A percentile compares a stretch with the other conserved stretches of the same genome.
Conservation (phyloP, 2,113 vertebrate species). For the Noctilio leporinus region DNA sequence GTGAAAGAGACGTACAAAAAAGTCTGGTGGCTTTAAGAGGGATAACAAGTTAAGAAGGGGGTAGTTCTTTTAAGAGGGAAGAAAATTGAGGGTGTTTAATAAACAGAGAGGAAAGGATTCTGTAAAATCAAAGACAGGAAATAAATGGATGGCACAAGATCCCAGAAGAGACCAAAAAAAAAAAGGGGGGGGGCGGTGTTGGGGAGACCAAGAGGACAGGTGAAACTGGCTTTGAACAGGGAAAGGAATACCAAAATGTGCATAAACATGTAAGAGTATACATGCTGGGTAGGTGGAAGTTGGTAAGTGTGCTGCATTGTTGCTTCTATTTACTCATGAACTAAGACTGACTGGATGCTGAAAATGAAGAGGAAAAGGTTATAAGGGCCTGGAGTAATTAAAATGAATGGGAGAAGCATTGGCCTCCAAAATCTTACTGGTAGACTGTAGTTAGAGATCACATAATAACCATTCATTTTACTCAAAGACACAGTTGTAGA, state of each 20-base stretch:
- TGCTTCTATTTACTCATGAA: slow-evolving; percentile 12
- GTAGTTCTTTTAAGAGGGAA: background rate
- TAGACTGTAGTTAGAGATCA: background rate
- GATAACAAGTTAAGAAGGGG: background rate
- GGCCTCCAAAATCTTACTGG: background rate
- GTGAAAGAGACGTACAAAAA: background rate
- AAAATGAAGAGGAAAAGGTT: background rate
- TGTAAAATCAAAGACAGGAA: background rate
- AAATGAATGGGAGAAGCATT: background rate
- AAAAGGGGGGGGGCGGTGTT: too few species aligned
- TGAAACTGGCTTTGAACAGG: background rate
- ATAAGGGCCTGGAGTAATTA: background rate
- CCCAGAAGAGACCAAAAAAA: background rate
- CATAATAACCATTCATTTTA: background rate
- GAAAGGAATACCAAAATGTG: background rate
- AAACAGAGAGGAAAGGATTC: background rate
- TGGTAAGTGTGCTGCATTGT: background rate
- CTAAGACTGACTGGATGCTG: background rate
- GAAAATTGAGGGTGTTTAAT: background rate
- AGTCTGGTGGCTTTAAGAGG: background rate
- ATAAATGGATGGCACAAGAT: background rate
- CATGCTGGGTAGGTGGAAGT: background rate
- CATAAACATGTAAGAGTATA: background rate
- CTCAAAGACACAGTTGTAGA: background rate
- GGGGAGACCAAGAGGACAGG: background rate